Evolutionary conservation across 2,113 vertebrate genomes (phyloP), one percentile per base, ranked within the genome.

Genomic region (Smithornis capensis): DNA sequence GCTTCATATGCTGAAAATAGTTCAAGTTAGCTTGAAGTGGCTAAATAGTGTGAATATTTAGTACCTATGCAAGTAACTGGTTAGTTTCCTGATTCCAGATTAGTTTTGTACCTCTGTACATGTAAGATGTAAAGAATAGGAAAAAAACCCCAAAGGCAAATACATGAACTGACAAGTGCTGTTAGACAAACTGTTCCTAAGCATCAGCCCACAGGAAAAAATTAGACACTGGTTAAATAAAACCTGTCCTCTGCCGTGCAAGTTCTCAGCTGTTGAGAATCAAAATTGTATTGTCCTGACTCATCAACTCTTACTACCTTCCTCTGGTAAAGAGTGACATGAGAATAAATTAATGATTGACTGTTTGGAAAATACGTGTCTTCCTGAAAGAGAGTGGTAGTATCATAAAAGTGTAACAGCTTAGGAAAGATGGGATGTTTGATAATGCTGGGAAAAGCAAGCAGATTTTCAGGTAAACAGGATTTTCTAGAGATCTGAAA

Each of bases 181-280:
- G n/a, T 83, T 70, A 83, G 57, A 63, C 65, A 83, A 94, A 83
- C 60, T 75, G 71, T 93, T 93, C 47, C 76, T 76, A 92, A 81
- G 68, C 64, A 68, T 78, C 82, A 77, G 27, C 56, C 56, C 79
- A 44, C 42, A 63, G 94, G 89, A 94, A 86, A 86, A 81, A 89
- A 86, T 92, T 74, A 92, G 59, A 17, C 85, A 31, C 63, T 37
- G 11, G 52, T 82, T 74, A 95, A 94, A 90, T 93, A 86, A 96
- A 94, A 93, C 60, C 56, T 79, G 53, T 80, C 53, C 63, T 63
- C 29, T 90, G 53, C 83, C 79, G 57, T 78, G 60, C 52, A 86
- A 77, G 79, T 85, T 90, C 52, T 93, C 94, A 93, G 88, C 88
- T 96, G 88, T 90, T 78, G 65, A 74, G 78, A 90, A 83, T 81